phyloP scores from a whole-genome alignment of 2,113 vertebrate genomes.

The Vulpes ferrilata region DNA sequence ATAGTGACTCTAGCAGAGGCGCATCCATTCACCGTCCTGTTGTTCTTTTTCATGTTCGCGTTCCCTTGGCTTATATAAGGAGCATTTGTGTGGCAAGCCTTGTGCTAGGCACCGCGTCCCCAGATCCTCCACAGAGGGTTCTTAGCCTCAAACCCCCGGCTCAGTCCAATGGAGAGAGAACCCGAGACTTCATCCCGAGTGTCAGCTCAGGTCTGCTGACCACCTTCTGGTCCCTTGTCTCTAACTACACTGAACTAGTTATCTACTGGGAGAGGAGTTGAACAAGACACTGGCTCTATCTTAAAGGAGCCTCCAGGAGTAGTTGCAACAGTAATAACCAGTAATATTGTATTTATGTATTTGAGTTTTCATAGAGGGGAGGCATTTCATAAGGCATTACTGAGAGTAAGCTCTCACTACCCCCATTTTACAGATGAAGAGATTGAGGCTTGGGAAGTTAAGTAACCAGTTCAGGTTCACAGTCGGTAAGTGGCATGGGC shows the following conservation, averaged over 20 bases:
- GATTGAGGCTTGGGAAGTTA: not conserved
- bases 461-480: not conserved
- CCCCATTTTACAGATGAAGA: conserved; percentile 10
- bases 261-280: not conserved
- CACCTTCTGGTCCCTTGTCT: not conserved
- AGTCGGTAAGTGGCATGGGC: not conserved
- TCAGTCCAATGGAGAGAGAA: not conserved
- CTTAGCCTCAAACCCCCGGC: not conserved
- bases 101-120: not conserved
- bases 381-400: not conserved
- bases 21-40: not conserved
- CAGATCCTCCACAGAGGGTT: not conserved
- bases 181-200: not conserved
- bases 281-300: not conserved
- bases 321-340: not conserved
- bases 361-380: not conserved
- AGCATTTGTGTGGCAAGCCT: not conserved
- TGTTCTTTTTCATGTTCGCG: not conserved
- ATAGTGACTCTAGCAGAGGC: not conserved
- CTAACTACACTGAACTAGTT: not conserved
- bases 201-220: not conserved
- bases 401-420: not conserved
- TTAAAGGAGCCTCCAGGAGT: not conserved
- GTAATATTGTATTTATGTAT: not conserved
- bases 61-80: conserved; percentile 42